A percentile compares a stretch with the other conserved stretches of the same genome.
Evolutionary conservation across 1,140 invertebrate genomes (phyloP).

Genomic region (Drosophila kurseongensis): DNA sequence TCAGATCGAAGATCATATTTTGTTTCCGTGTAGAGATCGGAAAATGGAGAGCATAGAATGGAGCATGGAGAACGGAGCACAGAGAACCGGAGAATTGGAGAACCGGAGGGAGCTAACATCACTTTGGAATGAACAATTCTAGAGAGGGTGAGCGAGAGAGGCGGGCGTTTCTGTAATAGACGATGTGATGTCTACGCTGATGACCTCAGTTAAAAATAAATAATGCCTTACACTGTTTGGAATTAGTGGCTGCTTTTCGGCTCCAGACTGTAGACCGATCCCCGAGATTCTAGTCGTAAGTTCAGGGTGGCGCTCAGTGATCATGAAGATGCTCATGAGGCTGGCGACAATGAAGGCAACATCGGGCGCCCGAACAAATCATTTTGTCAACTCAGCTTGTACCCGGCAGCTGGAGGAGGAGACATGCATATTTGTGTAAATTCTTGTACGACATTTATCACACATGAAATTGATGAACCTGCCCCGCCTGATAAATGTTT

Average conservation of each 20-base stretch:
- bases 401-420: slow-evolving; percentile 45
- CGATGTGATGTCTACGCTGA: slow-evolving; percentile 60
- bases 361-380: slow-evolving; percentile 70
- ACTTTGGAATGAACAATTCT: slow-evolving; percentile 18
- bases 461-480: slow-evolving; percentile 74
- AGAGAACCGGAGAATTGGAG: slow-evolving; percentile 23
- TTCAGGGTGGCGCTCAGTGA: slow-evolving; percentile 77
- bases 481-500: slow-evolving; percentile 45
- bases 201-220: slow-evolving; percentile 82
- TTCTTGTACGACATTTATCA: slow-evolving; percentile 80
- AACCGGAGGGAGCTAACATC: slow-evolving; percentile 14
- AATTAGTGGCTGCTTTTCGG: slow-evolving; percentile 77
- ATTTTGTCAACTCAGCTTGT: slow-evolving; percentile 64
- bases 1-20: not conserved
- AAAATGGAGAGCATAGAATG: not conserved
- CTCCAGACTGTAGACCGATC: slow-evolving; percentile 45
- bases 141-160: slow-evolving; percentile 8
- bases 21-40: slow-evolving; percentile 10
- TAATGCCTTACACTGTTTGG: slow-evolving; percentile 82
- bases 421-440: slow-evolving; percentile 68
- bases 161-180: slow-evolving; percentile 52
- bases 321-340: slow-evolving; percentile 24
- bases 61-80: slow-evolving; percentile 3
- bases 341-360: slow-evolving; percentile 24
- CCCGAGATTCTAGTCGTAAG: slow-evolving; percentile 49